Evolutionary conservation across 2,797 vertebrate genomes (phyloP), one percentile per base, ranked within the genome.

Genomic region (Sebastes trivittatus): DNA sequence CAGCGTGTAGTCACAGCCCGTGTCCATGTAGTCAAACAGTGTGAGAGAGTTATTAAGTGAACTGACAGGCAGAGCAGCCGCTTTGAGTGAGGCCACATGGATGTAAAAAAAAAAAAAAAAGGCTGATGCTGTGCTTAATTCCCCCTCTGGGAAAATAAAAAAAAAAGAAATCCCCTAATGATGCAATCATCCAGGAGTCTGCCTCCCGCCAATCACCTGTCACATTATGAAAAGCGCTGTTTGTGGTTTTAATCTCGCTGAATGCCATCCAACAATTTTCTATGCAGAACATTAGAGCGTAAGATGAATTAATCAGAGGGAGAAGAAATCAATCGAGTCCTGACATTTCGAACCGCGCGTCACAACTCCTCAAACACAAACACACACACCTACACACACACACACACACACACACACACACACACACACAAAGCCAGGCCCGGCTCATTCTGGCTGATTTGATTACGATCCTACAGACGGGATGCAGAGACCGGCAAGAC

Each of bases 291-390:
- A 89, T 90, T 89, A 87, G 90, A 95, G 91, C 88, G 82, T 85
- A 91, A 85, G 89, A 95, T 93, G 93, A 95, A 95, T 95, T 95
- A 95, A 96, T 96, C 95, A 95, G 89, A 94, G 89, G 86, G 91
- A 92, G 92, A 92, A 94, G 94, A 94, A 95, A 95, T 95, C 94
- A 93, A 95, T 95, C 89, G 84, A 88, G 88, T 72, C 84, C 84
- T 95, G 94, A 95, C 95, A 95, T 95, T 95, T 95, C 75, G n/a
- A 92, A 94, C 93, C 69, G 83, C 88, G 49, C 92, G 66, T 88
- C 88, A 91, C 70, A 77, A 79, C 77, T 90, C 68, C 90, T 77
- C 71, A 66, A 14, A 80, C 80, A 65, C 81, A 68, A 83, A 61
- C 72, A 32, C 65, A 64, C 78, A 52, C 76, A 67, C 67, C 42